Conservation (phyloP, 2,797 vertebrate genomes). For the Threskiornis aethiopicus region DNA sequence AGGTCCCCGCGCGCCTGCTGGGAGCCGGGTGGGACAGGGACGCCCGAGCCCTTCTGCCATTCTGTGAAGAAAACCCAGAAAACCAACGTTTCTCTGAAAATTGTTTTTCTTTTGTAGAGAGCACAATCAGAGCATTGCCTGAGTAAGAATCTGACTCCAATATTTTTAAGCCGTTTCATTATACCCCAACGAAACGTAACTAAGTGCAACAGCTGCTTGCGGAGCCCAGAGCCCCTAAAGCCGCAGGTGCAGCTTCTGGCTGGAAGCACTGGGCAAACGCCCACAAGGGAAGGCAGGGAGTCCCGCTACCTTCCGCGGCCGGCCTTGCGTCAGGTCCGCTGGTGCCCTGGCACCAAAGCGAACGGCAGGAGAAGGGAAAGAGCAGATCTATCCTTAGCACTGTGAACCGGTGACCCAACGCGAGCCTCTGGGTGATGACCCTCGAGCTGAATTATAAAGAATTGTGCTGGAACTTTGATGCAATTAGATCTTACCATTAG, state of each 20-base stretch:
- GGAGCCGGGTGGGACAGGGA: background rate
- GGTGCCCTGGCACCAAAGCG: background rate
- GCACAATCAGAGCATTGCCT: background rate
- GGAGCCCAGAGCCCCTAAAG: background rate
- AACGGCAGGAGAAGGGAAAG: background rate
- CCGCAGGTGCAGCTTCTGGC: background rate
- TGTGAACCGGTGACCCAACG: background rate
- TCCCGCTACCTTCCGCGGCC: background rate
- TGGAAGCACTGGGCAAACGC: background rate
- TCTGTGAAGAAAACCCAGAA: background rate
- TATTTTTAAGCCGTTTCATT: background rate
- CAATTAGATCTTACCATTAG: background rate
- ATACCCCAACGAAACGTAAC: background rate
- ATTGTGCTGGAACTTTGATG: background rate
- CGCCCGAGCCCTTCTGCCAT: too few relatives aligned
- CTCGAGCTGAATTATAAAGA: background rate
- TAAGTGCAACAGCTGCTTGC: too few relatives aligned
- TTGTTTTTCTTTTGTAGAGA: background rate
- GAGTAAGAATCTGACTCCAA: background rate
- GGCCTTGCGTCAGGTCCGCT: too few relatives aligned
- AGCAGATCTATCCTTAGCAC: background rate
- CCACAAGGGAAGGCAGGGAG: background rate
- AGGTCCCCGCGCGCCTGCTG: rapidly evolving
- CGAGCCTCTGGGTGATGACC: background rate
- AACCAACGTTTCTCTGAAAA: background rate